Conservation (phyloP, 1,140 invertebrate species). For the Drosophila dunni region DNA sequence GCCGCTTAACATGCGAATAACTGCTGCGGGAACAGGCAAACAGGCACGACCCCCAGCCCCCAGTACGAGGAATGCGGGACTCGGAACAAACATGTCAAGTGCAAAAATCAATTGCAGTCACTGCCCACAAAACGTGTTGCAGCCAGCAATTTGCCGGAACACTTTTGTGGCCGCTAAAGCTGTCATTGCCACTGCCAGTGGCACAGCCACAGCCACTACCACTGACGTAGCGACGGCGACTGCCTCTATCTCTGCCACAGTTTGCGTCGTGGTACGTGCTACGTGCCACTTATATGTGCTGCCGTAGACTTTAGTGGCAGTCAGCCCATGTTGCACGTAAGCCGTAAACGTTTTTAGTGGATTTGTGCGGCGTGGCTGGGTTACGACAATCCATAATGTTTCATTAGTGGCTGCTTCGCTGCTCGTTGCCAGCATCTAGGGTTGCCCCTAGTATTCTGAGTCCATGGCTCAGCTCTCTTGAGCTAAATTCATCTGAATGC, state of each 20-base stretch:
- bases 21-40: neutral
- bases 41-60: neutral
- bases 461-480: too few relatives aligned
- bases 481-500: neutral
- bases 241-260: constrained; percentile 4
- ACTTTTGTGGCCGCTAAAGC: constrained; percentile 64
- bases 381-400: constrained; percentile 74
- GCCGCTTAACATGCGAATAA: constrained; percentile 1
- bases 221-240: constrained; percentile 5
- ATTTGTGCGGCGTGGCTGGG: constrained; percentile 70
- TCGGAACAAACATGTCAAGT: constrained; percentile 26
- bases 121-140: constrained; percentile 64
- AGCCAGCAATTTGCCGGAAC: constrained; percentile 63
- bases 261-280: constrained; percentile 36
- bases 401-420: constrained; percentile 67
- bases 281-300: constrained; percentile 70
- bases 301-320: constrained; percentile 40
- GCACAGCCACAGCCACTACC: constrained; percentile 1
- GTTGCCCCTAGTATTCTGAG: neutral
- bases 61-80: neutral
- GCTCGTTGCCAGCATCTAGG: constrained; percentile 41
- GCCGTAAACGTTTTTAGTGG: constrained; percentile 79
- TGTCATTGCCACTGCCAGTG: constrained; percentile 18
- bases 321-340: constrained; percentile 69
- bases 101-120: constrained; percentile 74